Evolutionary conservation across 2,113 vertebrate genomes (phyloP), one percentile per base, ranked within the genome.

Genomic region (Chlorocebus sabaeus): DNA sequence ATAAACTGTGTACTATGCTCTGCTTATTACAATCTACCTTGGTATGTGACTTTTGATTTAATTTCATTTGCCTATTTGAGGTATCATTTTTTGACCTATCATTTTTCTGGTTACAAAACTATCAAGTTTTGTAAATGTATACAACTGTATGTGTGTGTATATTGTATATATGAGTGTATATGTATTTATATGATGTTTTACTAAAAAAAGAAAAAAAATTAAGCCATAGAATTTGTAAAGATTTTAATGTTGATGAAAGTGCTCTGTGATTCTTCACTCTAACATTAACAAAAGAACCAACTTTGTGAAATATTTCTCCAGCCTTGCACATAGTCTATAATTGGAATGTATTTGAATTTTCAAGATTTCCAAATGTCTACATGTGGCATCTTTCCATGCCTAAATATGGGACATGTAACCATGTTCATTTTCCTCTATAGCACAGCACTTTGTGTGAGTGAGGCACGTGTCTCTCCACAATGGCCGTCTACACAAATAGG

Each of bases 21-120:
- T 80, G 32, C 40, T 82, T 73, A 38, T 25, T 30, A 43, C 0
- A 0, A 2, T 48, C 43, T 64, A 27, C 12, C 5, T 78, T 48
- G 17, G 13, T 50, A 40, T 78, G 8, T 55, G n/a, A 48, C 70
- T 38, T 93, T 85, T 83, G 13, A 35, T 92, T 88, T 57, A 61
- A 78, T 94, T 95, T 61, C 40, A 73, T n/a, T 90, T 85, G 90
- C n/a, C 50, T 59, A 1, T 84, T 90, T 87, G 18, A 95, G 27
- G 57, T 43, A 91, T 11, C 38, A 45, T 50, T 95, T 95, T 82
- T 73, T 50, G 6, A 68, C 23, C 48, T 95, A 32, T 80, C 57
- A 14, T n/a, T 92, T 80, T 93, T 67, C 73, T 94, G 45, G 4
- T 50, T 50, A 50, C 48, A 14, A 50, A 50, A 50, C 13, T 50